Conservation (phyloP, 2,797 vertebrate genomes). For the Spondyliosoma cantharus region DNA sequence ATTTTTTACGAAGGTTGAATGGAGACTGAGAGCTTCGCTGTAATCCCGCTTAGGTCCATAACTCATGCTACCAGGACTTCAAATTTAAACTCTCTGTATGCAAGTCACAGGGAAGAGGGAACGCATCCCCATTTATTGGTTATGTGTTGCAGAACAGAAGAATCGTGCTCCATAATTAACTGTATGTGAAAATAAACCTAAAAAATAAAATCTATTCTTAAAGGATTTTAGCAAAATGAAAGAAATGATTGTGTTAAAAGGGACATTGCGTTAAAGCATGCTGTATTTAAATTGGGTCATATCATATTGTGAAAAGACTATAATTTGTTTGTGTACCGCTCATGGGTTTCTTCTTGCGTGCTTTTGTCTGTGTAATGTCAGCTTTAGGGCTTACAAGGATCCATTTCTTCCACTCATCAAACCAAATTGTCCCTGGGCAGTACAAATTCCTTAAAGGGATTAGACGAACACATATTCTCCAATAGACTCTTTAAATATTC, state of each 20-base stretch:
- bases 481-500: slow-evolving; percentile 4
- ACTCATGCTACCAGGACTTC: slow-evolving; percentile 47
- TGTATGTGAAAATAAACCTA: slow-evolving; percentile 5
- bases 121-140: slow-evolving; percentile 24
- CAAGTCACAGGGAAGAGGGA: slow-evolving; percentile 36
- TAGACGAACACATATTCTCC: slow-evolving; percentile 13
- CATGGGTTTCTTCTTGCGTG: slow-evolving; percentile 19
- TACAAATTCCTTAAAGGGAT: slow-evolving; percentile 23
- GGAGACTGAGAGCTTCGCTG: slow-evolving; percentile 32
- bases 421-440: slow-evolving; percentile 9
- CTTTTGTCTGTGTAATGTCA: slow-evolving; percentile 30
- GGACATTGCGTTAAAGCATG: slow-evolving; percentile 4
- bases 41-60: slow-evolving; percentile 41
- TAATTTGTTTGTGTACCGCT: slow-evolving; percentile 5
- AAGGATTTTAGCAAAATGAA: neutral
- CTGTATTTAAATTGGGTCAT: slow-evolving; percentile 17
- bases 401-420: slow-evolving; percentile 31
- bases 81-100: slow-evolving; percentile 35
- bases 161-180: neutral
- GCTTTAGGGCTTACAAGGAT: slow-evolving; percentile 20
- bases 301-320: neutral
- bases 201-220: neutral
- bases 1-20: slow-evolving; percentile 42
- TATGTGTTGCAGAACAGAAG: neutral
- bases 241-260: neutral